Conservation (phyloP, 1,140 invertebrate genomes). For the Drosophila nebulosa region DNA sequence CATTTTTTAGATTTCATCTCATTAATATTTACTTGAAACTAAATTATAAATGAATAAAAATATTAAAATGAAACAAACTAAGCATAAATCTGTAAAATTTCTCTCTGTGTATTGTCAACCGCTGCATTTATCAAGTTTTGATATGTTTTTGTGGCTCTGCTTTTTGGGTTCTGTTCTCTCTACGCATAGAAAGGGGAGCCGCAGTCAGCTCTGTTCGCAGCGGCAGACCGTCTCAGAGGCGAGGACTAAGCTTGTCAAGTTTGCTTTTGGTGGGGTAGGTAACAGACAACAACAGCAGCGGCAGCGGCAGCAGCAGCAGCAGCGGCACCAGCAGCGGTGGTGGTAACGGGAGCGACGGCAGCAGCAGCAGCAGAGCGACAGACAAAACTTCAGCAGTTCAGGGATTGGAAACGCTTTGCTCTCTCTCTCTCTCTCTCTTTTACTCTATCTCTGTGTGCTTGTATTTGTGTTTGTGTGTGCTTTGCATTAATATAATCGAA, state of each 20-base stretch:
- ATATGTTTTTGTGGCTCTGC: slow-evolving; percentile 7
- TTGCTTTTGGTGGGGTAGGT: slow-evolving; percentile 76
- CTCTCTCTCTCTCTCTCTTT: not conserved
- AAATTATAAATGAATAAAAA: no score
- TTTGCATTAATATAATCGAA: slow-evolving; percentile 79
- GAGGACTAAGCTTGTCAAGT: slow-evolving; percentile 70
- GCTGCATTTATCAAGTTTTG: slow-evolving; percentile 21
- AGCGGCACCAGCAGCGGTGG: not conserved
- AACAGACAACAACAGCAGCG: slow-evolving; percentile 27
- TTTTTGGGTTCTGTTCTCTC: slow-evolving; percentile 1
- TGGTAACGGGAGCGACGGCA: not conserved
- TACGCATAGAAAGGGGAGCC: slow-evolving; percentile 2
- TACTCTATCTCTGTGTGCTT: not conserved
- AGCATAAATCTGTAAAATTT: not conserved
- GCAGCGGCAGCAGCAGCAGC: slow-evolving; percentile 16
- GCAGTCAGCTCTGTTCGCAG: not conserved
- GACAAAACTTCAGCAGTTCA: slow-evolving; percentile 23
- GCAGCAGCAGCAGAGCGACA: no score
- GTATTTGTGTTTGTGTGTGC: slow-evolving; percentile 33
- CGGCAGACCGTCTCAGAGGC: not conserved
- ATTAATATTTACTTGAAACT: no score
- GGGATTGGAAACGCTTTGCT: slow-evolving; percentile 51
- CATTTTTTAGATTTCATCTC: no score
- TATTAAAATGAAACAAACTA: no score
- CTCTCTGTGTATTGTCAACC: slow-evolving; percentile 5